These are phyloP conservation scores for Zosterops hypoxanthus DNA, from an alignment of 2,113 vertebrate genomes.

Conservation along the genomic window DNA sequence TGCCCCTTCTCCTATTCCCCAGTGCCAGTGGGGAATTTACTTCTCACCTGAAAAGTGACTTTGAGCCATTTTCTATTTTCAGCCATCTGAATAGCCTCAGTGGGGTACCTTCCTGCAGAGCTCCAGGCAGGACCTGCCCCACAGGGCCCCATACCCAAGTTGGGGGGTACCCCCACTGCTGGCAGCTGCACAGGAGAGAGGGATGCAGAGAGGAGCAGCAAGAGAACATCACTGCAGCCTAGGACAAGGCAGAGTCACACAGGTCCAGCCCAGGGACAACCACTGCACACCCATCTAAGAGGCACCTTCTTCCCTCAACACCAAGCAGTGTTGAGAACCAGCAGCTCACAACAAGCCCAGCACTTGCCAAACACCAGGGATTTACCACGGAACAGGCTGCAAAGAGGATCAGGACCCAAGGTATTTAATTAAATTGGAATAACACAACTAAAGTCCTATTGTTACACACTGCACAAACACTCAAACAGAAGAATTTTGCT, in stretches of 20 bases:
- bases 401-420: constrained; percentile 10
- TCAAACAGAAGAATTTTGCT: not conserved
- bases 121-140: not conserved
- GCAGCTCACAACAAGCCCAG: not conserved
- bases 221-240: not conserved
- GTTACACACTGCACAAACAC: not conserved
- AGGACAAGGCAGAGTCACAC: accelerated
- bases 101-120: not conserved
- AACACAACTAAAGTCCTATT: not conserved
- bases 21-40: no score
- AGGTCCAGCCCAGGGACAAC: not conserved
- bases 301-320: not conserved
- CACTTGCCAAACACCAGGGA: not conserved
- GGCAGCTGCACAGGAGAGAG: not conserved
- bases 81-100: not conserved
- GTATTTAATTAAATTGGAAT: constrained; percentile 4
- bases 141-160: not conserved
- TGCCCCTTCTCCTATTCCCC: no score
- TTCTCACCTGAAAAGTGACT: not conserved
- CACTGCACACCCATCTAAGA: accelerated
- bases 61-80: not conserved
- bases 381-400: not conserved
- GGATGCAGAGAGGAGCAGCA: not conserved
- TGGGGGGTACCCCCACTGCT: accelerated
- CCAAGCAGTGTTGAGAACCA: not conserved